phyloP scores from a whole-genome alignment of 1,140 invertebrate species.

The Calephelis nemesis region DNA sequence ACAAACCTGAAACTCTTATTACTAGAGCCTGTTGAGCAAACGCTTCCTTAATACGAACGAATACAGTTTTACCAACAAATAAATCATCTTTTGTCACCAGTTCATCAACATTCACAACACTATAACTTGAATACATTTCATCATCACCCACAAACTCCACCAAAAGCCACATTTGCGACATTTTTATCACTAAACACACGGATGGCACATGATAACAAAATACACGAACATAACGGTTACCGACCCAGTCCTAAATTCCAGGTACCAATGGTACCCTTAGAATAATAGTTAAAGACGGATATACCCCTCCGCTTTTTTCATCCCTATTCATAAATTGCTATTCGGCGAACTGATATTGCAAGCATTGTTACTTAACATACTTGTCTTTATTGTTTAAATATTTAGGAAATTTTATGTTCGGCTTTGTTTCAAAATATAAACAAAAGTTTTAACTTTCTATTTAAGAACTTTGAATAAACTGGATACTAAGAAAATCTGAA shows the following conservation, averaged over 20 bases:
- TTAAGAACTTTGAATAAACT: no score
- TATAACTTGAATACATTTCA: constrained; percentile 46
- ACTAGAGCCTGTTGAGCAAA: constrained; percentile 43
- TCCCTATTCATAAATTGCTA: no score
- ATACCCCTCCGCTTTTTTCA: no score
- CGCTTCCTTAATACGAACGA: constrained; percentile 34
- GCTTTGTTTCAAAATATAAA: no score
- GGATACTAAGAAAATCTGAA: no score
- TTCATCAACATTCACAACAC: constrained; percentile 40
- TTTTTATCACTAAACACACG: constrained; percentile 30
- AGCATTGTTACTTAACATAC: no score
- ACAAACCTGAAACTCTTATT: constrained; percentile 49
- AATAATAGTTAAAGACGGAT: no score
- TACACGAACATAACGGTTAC: neutral
- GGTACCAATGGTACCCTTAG: neutral
- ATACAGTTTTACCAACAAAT: constrained; percentile 44
- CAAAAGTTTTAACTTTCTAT: no score
- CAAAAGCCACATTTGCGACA: constrained; percentile 54
- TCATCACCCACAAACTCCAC: constrained; percentile 51
- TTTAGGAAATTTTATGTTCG: no score
- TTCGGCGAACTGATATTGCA: no score
- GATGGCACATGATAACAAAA: constrained; percentile 9
- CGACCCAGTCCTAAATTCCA: neutral
- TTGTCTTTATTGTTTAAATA: no score
- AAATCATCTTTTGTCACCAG: constrained; percentile 36